Conservation (phyloP, 2,797 vertebrate species). For the Poeciliopsis infans region DNA sequence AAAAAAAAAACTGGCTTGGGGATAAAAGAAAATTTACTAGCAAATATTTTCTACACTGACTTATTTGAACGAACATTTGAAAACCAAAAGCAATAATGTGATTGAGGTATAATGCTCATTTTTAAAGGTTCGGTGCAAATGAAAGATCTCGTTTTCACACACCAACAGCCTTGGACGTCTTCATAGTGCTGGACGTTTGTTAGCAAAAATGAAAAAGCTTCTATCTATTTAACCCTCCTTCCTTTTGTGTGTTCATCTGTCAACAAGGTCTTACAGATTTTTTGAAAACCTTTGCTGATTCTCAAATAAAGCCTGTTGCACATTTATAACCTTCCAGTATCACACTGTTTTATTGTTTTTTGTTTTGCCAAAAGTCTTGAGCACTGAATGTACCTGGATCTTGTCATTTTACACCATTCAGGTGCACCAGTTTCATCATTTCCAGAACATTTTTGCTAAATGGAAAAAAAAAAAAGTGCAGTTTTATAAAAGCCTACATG, state of each 20-base stretch:
- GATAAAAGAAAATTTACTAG: neutral
- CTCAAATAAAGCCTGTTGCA: neutral
- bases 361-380: neutral
- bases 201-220: neutral
- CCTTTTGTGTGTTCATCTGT: neutral
- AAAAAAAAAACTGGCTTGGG: neutral
- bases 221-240: neutral
- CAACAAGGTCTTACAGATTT: neutral
- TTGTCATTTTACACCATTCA: neutral
- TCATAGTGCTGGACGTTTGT: neutral
- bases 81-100: neutral
- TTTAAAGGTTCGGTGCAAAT: neutral
- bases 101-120: neutral
- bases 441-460: neutral
- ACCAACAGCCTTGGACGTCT: neutral
- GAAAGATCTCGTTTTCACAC: neutral
- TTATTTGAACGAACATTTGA: slow-evolving; percentile 4
- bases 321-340: neutral
- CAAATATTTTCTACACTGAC: neutral
- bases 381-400: neutral
- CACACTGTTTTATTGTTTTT: neutral
- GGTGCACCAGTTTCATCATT: neutral
- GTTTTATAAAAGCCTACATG: neutral
- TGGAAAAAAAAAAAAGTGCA: neutral
- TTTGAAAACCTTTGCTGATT: neutral